phyloP scores from a whole-genome alignment of 2,113 vertebrate genomes.

The Vidua macroura region DNA sequence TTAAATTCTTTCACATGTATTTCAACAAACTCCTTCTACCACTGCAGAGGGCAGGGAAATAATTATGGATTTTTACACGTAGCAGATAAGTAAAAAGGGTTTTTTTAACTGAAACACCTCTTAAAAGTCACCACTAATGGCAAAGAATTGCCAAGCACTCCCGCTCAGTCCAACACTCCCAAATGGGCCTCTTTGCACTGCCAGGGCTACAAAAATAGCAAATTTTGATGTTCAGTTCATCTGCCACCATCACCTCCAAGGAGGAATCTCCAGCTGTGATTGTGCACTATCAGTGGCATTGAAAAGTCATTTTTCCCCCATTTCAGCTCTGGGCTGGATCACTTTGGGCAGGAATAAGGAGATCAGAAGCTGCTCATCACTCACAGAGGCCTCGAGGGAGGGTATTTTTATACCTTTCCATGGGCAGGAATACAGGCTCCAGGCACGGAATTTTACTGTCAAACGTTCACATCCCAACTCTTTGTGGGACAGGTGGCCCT shows the following conservation, averaged over 20 bases:
- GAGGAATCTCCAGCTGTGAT: neutral
- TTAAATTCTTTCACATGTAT: neutral
- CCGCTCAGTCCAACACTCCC: neutral
- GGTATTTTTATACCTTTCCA: neutral
- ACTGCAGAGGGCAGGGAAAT: neutral
- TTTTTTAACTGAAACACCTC: neutral
- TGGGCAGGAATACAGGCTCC: fast-evolving
- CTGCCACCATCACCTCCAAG: neutral
- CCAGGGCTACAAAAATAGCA: neutral
- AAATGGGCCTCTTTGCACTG: neutral
- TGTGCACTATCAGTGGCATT: neutral
- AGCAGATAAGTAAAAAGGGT: neutral
- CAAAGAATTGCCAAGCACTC: neutral
- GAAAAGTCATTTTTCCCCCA: neutral
- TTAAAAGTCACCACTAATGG: neutral
- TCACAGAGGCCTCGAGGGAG: neutral
- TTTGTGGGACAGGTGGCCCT: neutral
- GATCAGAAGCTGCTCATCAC: neutral
- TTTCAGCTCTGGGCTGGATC: neutral
- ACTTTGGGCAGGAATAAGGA: neutral
- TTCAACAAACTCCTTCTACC: neutral
- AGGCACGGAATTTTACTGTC: neutral
- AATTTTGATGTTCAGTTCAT: neutral
- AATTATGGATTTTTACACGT: neutral
- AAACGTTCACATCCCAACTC: fast-evolving